Conservation (phyloP, 2,888 invertebrate species). For the Chamaedrilus cognettii region DNA sequence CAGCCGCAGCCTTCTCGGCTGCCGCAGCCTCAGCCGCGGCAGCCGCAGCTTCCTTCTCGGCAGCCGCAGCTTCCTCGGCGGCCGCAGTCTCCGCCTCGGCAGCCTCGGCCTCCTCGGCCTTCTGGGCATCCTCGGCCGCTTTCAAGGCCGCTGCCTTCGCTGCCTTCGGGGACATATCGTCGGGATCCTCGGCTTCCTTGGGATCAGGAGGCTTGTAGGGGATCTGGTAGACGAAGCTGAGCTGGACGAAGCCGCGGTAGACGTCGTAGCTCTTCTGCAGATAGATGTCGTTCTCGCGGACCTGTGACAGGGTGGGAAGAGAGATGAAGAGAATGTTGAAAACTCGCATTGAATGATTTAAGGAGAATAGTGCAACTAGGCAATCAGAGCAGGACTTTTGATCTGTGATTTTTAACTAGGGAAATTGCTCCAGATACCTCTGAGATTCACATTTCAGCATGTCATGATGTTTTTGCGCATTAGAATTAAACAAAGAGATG, state of each 20-base stretch:
- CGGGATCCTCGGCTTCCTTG: background rate
- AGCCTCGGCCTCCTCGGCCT: slow-evolving; percentile 28
- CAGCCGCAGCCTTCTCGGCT: background rate
- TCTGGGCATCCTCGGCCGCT: slow-evolving; percentile 33
- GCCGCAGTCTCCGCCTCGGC: background rate
- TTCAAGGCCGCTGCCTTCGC: slow-evolving; percentile 17
- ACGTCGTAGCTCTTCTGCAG: slow-evolving; percentile 53
- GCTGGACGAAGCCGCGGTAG: slow-evolving; percentile 49
- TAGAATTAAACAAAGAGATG: too few species aligned
- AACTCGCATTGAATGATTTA: too few species aligned
- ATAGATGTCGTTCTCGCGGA: slow-evolving; percentile 48
- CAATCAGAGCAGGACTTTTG: too few species aligned
- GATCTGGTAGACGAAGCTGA: slow-evolving; percentile 9
- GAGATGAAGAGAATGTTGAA: background rate
- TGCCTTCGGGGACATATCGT: background rate
- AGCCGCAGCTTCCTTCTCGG: background rate
- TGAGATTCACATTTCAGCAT: too few species aligned
- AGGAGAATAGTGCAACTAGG: too few species aligned
- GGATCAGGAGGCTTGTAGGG: background rate
- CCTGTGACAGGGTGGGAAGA: slow-evolving; percentile 11
- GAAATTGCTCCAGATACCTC: too few species aligned
- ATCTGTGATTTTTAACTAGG: too few species aligned
- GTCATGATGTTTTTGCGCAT: too few species aligned
- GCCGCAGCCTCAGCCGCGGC: background rate
- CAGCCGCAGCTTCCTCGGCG: background rate